Base-by-base conservation (phyloP, 2,888 invertebrate genomes). In the Dermolepida albohirtum region DNA sequence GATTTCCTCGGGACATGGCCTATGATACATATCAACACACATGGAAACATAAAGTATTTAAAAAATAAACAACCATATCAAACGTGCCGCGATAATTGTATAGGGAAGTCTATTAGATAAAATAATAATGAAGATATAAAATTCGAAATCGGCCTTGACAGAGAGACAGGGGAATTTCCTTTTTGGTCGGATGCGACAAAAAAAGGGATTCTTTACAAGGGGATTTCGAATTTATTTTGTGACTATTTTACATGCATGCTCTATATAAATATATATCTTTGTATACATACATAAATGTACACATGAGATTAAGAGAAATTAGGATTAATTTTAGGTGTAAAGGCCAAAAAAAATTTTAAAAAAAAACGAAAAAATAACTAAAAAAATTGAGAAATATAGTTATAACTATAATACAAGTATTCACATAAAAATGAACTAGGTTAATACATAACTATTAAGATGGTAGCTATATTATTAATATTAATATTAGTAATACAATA, bases 31-130 rank as follows among this genome's bases (percentile, higher is more conserved):
- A 80, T 80, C 80, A 76, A 65, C 75, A 70, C 70, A 68, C 16
- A 54, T 40, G 17, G n/a, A 11, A 40, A 40, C 16, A 6, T 40
- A 64, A 57, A 40, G 40, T 22, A 59, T 39, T 27, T 27, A 51
- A 55, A 55, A 44, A 41, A 72, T 73, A 68, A 66, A 68, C 69
- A 74, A 72, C 73, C 76, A 78, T 78, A 79, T 79, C 78, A 78
- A 74, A 76, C 73, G 81, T 80, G 81, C 80, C 81, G 81, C 79
- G 79, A 73, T 80, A 79, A 79, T 78, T 79, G 52, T 67, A 67
- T 14, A 51, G 34, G 17, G 55, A 49, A 12, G 34, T 47, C n/a
- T 62, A 62, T 34, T 47, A 16, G 47, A 22, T 22, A 22, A 34
- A 5, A 34, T 64, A 6, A 12, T 34, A 44, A 14, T 22, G 17